Percentiles rank a stretch among this genome's conserved stretches.
Evolutionary conservation across 2,797 vertebrate genomes (phyloP).

Genomic region (Tauraco hartlaubi): DNA sequence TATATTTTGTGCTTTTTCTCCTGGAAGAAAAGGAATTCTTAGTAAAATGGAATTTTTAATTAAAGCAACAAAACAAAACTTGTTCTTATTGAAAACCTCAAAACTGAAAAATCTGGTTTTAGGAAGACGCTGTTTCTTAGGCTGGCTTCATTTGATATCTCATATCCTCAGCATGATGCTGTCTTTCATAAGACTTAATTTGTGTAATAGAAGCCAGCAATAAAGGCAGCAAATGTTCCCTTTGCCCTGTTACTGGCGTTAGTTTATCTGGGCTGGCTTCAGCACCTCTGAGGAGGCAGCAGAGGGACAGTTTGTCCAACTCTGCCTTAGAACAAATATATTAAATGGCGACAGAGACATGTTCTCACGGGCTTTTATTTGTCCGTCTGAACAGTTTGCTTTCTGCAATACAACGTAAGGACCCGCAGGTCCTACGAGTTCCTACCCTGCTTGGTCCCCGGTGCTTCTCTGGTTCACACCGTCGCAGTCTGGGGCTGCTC

Average conservation of each 20-base stretch:
- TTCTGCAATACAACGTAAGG: not conserved
- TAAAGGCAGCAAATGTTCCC: slow-evolving; percentile 43
- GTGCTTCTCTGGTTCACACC: not conserved
- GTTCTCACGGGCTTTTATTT: not conserved
- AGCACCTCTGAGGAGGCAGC: slow-evolving; percentile 41
- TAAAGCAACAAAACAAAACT: slow-evolving; percentile 29
- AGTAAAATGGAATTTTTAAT: slow-evolving; percentile 29
- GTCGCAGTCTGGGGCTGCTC: not conserved
- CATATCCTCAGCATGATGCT: slow-evolving; percentile 43
- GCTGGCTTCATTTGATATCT: slow-evolving; percentile 36
- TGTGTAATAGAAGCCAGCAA: slow-evolving; percentile 41
- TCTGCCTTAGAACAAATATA: slow-evolving; percentile 9
- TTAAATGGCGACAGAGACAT: not conserved
- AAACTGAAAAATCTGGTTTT: slow-evolving; percentile 6
- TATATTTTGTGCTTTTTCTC: not conserved
- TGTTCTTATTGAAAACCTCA: slow-evolving; percentile 11
- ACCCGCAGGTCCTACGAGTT: not conserved
- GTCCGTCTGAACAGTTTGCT: not conserved
- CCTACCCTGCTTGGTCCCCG: not conserved
- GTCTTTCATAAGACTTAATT: slow-evolving; percentile 60
- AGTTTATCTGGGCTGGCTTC: slow-evolving; percentile 53
- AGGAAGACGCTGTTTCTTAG: slow-evolving; percentile 11
- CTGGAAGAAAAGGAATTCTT: not conserved
- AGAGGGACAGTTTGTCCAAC: slow-evolving; percentile 20
- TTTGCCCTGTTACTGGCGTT: not conserved